Conservation (phyloP, 2,888 invertebrate genomes). For the Carabus problematicus region DNA sequence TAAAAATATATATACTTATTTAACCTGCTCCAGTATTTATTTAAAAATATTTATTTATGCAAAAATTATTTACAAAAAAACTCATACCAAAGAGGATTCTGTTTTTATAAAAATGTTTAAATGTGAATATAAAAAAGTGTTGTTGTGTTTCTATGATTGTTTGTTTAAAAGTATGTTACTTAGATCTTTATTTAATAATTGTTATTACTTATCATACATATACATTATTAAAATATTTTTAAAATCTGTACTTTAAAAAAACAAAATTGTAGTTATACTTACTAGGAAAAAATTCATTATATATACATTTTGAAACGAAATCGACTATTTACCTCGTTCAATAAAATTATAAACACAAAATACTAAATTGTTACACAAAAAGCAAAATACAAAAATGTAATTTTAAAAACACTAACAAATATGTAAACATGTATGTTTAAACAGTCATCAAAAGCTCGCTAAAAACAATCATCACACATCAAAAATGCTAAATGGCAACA, state of each 20-base stretch:
- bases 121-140: constrained; percentile 41
- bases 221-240: constrained; percentile 14
- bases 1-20: constrained; percentile 40
- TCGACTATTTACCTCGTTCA: constrained; percentile 1
- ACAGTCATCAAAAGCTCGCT: constrained; percentile 29
- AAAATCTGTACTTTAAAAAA: neutral
- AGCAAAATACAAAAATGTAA: constrained; percentile 35
- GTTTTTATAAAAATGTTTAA: constrained; percentile 41
- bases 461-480: constrained; percentile 37
- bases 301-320: constrained; percentile 2
- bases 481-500: constrained; percentile 38
- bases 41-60: constrained; percentile 16
- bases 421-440: neutral
- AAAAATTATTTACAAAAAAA: constrained; percentile 37
- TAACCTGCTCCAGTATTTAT: constrained; percentile 40
- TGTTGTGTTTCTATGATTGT: constrained; percentile 37
- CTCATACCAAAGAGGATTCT: constrained; percentile 42
- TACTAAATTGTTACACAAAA: too few relatives aligned
- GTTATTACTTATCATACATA: neutral
- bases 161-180: constrained; percentile 18
- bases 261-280: constrained; percentile 6
- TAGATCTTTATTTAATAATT: neutral
- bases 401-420: constrained; percentile 26
- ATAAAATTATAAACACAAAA: constrained; percentile 6
- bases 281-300: constrained; percentile 1